Base-by-base conservation (phyloP, 2,113 vertebrate species). In the Anarhynchus alexandrinus region DNA sequence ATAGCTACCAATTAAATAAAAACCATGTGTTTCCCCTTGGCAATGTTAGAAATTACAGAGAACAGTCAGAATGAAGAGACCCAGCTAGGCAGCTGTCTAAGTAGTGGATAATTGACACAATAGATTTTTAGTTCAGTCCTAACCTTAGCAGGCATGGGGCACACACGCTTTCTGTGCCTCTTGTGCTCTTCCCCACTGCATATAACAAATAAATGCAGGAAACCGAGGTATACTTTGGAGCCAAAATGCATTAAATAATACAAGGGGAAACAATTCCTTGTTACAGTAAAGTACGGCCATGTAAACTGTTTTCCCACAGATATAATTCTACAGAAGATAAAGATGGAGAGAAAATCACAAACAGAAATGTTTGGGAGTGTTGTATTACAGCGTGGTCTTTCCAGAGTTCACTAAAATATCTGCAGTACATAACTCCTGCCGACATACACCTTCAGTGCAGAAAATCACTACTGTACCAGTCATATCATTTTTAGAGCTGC, bases 351-450 rank as follows among this genome's bases (percentile, higher is more conserved):
- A 83, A 96, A 96, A 95, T 83, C 45, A 81, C 70, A 91, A 77
- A 52, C 52, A 87, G 85, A 82, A 94, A 91, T 38, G 40, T 59
- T n/a, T 83, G 82, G 45, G 52, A 83, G n/a, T 70, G 49, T n/a
- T 93, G 79, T 80, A 69, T 52, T 78, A 88, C 62, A 85, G 58
- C 17, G 7, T 67, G 25, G 66, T 59, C 87, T 90, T 95, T 86
- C 78, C 78, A 54, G 87, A 76, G 86, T 81, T 95, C 87, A 74
- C 90, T 88, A 81, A 94, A 96, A 90, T 93, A 95, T 81, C 92
- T 95, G 91, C 89, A 96, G 91, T 83, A 95, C 81, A 65, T 97
- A 96, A 96, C 82, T 97, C 93, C 94, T 88, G 74, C 86, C 4
- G 11, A 88, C 74, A 89, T 91, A 74, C 54, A 90, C 88, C 91